Conservation (phyloP, 2,797 vertebrate genomes). For the Dicrostonyx torquatus region DNA sequence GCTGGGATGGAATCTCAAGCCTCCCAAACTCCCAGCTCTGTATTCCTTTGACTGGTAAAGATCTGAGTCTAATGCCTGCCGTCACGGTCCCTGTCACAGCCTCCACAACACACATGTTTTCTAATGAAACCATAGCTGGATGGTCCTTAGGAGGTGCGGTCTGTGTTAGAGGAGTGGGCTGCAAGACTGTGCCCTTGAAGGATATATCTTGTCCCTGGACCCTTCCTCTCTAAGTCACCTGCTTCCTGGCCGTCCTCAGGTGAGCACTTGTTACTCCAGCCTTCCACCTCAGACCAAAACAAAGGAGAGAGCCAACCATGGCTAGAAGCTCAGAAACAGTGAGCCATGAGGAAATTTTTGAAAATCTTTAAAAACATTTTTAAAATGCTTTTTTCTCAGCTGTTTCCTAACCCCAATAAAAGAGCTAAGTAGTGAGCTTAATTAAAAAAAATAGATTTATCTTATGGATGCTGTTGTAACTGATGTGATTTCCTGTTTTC, state of each 20-base stretch:
- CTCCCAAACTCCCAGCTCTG: neutral
- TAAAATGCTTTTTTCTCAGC: neutral
- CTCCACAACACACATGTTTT: neutral
- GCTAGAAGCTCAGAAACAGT: neutral
- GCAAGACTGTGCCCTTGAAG: neutral
- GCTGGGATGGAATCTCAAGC: neutral
- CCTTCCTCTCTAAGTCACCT: neutral
- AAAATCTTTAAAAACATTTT: too few species aligned
- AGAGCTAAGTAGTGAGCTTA: neutral
- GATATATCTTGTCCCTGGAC: neutral
- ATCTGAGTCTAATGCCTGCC: neutral
- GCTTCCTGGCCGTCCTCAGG: neutral
- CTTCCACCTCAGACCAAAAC: neutral
- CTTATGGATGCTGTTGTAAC: neutral
- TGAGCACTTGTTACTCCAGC: neutral
- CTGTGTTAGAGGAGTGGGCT: neutral
- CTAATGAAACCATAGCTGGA: neutral
- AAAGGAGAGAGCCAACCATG: neutral
- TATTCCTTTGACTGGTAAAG: neutral
- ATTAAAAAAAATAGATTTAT: neutral
- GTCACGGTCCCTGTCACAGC: neutral
- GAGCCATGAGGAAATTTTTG: neutral
- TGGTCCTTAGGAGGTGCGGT: neutral
- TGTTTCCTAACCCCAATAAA: neutral
- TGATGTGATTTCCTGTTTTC: neutral